Evolutionary conservation across 1,140 invertebrate genomes (phyloP), one percentile per base, ranked within the genome.

Genomic region (Sminthurides bifidus): DNA sequence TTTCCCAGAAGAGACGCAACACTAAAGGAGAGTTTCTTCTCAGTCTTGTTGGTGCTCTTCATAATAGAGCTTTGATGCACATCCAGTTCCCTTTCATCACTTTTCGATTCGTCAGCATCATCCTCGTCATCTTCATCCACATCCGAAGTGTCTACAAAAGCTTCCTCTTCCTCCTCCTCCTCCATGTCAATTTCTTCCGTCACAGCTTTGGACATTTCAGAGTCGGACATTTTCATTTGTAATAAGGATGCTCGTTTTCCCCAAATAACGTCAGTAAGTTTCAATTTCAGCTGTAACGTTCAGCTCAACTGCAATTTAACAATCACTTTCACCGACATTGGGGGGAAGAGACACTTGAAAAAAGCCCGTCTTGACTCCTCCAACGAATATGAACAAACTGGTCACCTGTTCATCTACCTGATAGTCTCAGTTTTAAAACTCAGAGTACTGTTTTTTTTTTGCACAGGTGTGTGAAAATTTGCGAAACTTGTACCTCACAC

Each of bases 1-100:
- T 63, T 61, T 14, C 59, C 60, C 38, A 65, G 52, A 29, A 65
- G 63, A 24, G 59, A 61, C 24, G 63, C 63, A 19, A 65, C 63
- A 49, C 63, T 65, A 57, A 65, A 65, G 23, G 63, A 65, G 17
- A 65, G 49, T 57, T 65, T 65, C 54, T 65, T 65, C 53, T 61
- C 59, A 61, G 63, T 61, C 59, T 61, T 65, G 37, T 64, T 58
- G 45, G 52, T 57, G 19, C 43, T 37, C 52, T 60, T 31, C 41
- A 44, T 50, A 43, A 60, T 55, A 35, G 58, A 57, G 52, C 40
- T 60, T 44, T 60, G 61, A 44, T 60, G 61, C 12, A 60, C 40
- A 17, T 60, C 59, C 17, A 56, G 58, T 21, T 56, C 51, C 31
- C 41, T 37, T 23, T 56, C 58, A 52, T 52, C 35, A 48, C 31